Conservation (phyloP, 2,113 vertebrate species). For the Mormyrus iriodes region DNA sequence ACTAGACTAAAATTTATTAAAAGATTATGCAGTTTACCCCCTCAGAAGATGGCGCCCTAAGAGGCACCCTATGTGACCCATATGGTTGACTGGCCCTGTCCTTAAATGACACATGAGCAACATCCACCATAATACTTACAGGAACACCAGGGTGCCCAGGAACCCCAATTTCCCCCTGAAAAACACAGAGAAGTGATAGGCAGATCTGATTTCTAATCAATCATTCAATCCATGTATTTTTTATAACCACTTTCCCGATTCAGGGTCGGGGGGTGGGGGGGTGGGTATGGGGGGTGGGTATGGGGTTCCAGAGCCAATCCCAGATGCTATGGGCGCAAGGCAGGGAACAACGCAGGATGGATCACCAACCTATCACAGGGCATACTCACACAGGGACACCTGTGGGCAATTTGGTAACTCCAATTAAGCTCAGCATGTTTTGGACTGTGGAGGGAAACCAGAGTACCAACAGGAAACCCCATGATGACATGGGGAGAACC, state of each 20-base stretch:
- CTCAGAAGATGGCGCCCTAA: not conserved
- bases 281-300: no score
- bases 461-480: not conserved
- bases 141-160: slow-evolving; percentile 42
- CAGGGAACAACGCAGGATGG: not conserved
- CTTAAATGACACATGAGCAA: not conserved
- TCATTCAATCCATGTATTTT: not conserved
- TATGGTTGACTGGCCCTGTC: not conserved
- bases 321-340: not conserved
- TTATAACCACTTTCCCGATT: not conserved
- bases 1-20: not conserved
- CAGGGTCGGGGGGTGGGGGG: not conserved
- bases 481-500: not conserved
- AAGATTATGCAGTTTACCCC: not conserved
- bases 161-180: slow-evolving; percentile 49
- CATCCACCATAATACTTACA: slow-evolving; percentile 38
- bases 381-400: not conserved
- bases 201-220: not conserved
- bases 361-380: not conserved
- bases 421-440: not conserved
- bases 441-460: not conserved
- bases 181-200: slow-evolving; percentile 23
- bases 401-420: not conserved
- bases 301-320: not conserved
- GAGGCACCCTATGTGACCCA: not conserved